A percentile compares a stretch with the other conserved stretches of the same genome.
phyloP scores from a whole-genome alignment of 1,140 invertebrate genomes.

The Magallana ariakensis region DNA sequence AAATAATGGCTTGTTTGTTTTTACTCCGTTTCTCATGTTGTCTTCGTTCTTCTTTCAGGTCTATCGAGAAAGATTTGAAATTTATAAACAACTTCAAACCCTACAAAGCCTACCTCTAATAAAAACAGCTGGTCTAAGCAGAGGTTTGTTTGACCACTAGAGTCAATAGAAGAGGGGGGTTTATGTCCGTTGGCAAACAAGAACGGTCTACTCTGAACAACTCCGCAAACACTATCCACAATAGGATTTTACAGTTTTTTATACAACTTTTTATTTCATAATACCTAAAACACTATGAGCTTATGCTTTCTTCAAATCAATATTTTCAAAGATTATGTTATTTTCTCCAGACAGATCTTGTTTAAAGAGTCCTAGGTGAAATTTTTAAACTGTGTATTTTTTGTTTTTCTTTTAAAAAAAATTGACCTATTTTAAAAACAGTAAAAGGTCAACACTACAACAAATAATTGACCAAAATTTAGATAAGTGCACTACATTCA shows the following conservation, averaged over 20 bases:
- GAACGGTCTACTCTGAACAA: neutral
- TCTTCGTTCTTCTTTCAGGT: neutral
- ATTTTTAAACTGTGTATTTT: too few relatives aligned
- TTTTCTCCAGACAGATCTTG: neutral
- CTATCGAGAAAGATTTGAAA: constrained; percentile 16
- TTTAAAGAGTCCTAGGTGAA: neutral
- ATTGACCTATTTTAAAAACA: too few relatives aligned
- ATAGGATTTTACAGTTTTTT: constrained; percentile 13
- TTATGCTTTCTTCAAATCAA: neutral
- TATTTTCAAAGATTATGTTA: constrained; percentile 12
- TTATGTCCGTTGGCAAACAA: constrained; percentile 24
- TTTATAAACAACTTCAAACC: constrained; percentile 19
- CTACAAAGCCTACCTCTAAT: neutral
- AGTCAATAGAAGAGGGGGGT: neutral
- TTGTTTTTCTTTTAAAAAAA: too few relatives aligned
- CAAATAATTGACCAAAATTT: too few relatives aligned
- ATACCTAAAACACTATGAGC: neutral
- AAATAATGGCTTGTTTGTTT: constrained; percentile 19
- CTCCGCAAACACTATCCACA: neutral
- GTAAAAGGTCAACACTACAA: too few relatives aligned
- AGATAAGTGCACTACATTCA: too few relatives aligned
- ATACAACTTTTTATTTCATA: neutral
- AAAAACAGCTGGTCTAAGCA: constrained; percentile 25
- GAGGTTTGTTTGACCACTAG: neutral
- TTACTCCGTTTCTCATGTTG: neutral